phyloP scores from a whole-genome alignment of 2,797 vertebrate species.

The Neosalanx taihuensis region DNA sequence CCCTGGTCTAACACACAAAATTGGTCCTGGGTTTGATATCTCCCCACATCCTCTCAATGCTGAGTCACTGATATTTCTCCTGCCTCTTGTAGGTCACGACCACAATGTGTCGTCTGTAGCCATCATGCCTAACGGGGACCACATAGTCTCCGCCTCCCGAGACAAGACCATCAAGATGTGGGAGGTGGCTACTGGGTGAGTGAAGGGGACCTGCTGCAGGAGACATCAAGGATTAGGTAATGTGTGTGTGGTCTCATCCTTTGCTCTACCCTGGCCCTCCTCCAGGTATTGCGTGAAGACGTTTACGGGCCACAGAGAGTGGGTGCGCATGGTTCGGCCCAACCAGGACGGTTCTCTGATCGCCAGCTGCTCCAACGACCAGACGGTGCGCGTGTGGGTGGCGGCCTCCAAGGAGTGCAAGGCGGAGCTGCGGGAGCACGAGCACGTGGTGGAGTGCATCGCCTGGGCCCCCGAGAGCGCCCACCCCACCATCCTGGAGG shows the following conservation, averaged over 20 bases:
- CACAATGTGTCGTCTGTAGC: constrained; percentile 99
- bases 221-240: neutral
- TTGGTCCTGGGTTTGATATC: neutral
- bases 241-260: neutral
- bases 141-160: constrained; percentile 98
- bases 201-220: constrained; percentile 23
- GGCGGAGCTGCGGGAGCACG: constrained; percentile 96
- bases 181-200: constrained; percentile 99
- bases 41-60: too few relatives aligned
- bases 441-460: constrained; percentile 99
- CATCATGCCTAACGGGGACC: constrained; percentile 99
- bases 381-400: constrained; percentile 98
- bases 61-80: neutral
- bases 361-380: constrained; percentile 98
- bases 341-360: constrained; percentile 99
- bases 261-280: neutral
- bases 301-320: constrained; percentile 98
- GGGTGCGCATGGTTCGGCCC: constrained; percentile 99
- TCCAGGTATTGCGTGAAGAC: constrained; percentile 97
- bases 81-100: constrained; percentile 84
- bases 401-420: constrained; percentile 98
- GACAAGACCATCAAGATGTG: constrained; percentile 99
- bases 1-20: neutral
- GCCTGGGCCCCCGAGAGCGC: constrained; percentile 98
- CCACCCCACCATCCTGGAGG: constrained; percentile 91